These are phyloP conservation scores for Oxyruncus cristatus DNA, from an alignment of 2,113 vertebrate species.

Conservation along the genomic window DNA sequence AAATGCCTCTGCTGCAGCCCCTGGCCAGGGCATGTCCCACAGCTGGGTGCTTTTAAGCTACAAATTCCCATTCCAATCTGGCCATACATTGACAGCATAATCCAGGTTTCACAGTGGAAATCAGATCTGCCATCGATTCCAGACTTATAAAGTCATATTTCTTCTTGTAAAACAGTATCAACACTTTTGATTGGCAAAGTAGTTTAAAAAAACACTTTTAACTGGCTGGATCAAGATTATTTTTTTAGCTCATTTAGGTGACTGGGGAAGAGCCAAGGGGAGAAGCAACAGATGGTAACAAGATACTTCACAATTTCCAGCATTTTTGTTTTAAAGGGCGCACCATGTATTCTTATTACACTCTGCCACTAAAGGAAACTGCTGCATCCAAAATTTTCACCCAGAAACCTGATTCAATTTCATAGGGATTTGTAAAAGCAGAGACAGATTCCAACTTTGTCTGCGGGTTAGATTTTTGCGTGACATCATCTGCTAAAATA, in stretches of 20 bases:
- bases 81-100: background rate
- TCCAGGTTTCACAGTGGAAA: background rate
- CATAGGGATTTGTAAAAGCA: conserved; percentile 12
- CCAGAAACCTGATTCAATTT: conserved; percentile 37
- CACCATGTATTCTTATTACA: background rate
- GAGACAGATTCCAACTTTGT: background rate
- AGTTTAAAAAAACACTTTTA: background rate
- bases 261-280: conserved; percentile 15
- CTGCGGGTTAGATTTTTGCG: background rate
- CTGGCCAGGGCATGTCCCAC: background rate
- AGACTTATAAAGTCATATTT: conserved; percentile 65
- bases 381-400: conserved; percentile 28
- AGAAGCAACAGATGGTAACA: conserved; percentile 51
- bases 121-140: conserved; percentile 45
- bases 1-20: background rate
- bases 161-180: conserved; percentile 46
- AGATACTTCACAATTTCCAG: conserved; percentile 30
- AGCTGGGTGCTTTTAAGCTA: background rate
- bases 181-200: conserved; percentile 31
- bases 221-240: background rate
- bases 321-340: conserved; percentile 9
- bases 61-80: background rate
- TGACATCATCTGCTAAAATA: conserved; percentile 49
- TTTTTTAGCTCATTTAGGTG: conserved; percentile 28
- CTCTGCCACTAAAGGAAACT: conserved; percentile 36